Evolutionary conservation across 2,888 invertebrate species (phyloP).

Genomic region (Erebia epiphron): DNA sequence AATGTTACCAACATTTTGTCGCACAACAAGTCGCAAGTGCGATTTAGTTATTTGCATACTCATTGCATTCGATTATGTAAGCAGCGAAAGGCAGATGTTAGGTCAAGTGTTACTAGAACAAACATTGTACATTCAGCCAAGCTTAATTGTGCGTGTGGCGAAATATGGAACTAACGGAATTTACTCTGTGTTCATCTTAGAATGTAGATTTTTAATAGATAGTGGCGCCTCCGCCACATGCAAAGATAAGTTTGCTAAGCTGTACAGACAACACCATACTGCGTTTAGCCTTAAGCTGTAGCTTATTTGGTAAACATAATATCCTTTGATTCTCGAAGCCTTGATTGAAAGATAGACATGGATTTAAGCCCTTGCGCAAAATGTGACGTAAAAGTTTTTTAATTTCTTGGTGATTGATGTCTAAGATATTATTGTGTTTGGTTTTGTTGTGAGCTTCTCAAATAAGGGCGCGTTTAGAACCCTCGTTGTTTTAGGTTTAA

Average conservation of each 20-base stretch:
- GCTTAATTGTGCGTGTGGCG: too few species aligned
- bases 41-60: slow-evolving; percentile 11
- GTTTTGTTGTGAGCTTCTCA: too few species aligned
- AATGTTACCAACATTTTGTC: neutral
- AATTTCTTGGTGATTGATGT: neutral
- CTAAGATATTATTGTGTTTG: too few species aligned
- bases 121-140: neutral
- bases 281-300: slow-evolving; percentile 3
- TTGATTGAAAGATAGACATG: neutral
- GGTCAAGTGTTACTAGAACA: slow-evolving; percentile 25
- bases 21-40: neutral
- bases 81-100: slow-evolving; percentile 23
- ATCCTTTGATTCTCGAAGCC: slow-evolving; percentile 9
- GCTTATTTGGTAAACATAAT: slow-evolving; percentile 6
- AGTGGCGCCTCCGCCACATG: too few species aligned
- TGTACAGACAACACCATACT: neutral
- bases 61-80: slow-evolving; percentile 17
- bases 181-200: too few species aligned
- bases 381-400: neutral
- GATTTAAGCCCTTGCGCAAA: neutral
- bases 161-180: too few species aligned
- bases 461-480: too few species aligned
- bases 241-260: too few species aligned
- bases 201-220: too few species aligned
- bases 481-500: too few species aligned